phyloP scores from a whole-genome alignment of 1,140 invertebrate species.

The Dendrolimus punctatus region DNA sequence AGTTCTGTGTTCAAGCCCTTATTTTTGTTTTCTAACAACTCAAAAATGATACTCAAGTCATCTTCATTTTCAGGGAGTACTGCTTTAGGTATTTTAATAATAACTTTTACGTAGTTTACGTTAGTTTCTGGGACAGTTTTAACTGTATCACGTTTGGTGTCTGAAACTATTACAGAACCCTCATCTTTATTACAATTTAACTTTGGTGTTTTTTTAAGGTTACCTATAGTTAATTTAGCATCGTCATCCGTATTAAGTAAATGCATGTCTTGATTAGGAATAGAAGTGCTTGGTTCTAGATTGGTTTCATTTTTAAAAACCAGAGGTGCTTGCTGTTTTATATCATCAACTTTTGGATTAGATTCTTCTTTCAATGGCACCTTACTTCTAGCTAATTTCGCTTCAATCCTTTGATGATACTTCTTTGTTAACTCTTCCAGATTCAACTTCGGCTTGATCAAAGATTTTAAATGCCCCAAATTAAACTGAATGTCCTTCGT shows the following conservation, averaged over 20 bases:
- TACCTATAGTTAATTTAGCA: no score
- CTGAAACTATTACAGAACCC: conserved; percentile 6
- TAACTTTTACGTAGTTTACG: conserved; percentile 26
- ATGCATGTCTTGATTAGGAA: no score
- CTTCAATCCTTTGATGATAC: not conserved
- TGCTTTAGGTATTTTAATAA: conserved; percentile 33
- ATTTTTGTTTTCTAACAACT: conserved; percentile 52
- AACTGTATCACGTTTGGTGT: conserved; percentile 1
- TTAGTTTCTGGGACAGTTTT: conserved; percentile 4
- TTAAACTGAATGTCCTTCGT: conserved; percentile 34
- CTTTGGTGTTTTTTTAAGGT: no score
- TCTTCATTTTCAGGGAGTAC: conserved; percentile 42
- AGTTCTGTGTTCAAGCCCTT: conserved; percentile 49
- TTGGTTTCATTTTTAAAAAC: not conserved
- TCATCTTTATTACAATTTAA: no score
- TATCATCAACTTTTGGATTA: not conserved
- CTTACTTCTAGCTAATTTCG: not conserved
- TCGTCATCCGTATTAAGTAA: no score
- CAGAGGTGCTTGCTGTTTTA: not conserved
- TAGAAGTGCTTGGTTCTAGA: conserved; percentile 6
- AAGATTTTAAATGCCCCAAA: conserved; percentile 43
- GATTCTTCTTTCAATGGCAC: conserved; percentile 3
- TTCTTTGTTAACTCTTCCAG: conserved; percentile 30
- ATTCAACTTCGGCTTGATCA: conserved; percentile 32
- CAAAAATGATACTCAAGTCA: conserved; percentile 47